A percentile compares a stretch with the other conserved stretches of the same genome.
Conservation (phyloP, 37 sponge, comb jelly and placozoan genomes). For the Theonella swinhoei region DNA sequence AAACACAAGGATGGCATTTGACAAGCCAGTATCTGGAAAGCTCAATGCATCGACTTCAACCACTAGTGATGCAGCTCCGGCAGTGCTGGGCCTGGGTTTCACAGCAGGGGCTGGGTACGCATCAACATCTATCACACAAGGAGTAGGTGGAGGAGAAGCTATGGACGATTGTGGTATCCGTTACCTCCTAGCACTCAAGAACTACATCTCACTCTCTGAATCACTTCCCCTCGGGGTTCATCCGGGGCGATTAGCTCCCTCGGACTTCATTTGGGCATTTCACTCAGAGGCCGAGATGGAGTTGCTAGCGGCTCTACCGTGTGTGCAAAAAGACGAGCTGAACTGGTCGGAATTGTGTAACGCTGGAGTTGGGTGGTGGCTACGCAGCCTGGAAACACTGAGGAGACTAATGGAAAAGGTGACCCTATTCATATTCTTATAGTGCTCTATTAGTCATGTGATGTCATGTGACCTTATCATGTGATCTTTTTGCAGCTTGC, state of each 20-base stretch:
- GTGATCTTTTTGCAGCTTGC: constrained; percentile 71
- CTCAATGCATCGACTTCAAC: neutral
- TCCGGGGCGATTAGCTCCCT: constrained; percentile 41
- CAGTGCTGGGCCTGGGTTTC: constrained; percentile 12
- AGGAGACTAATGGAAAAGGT: constrained; percentile 85
- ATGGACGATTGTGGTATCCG: constrained; percentile 98
- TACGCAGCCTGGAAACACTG: constrained; percentile 83
- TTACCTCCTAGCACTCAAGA: constrained; percentile 77
- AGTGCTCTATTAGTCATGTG: neutral
- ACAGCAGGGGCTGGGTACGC: constrained; percentile 69
- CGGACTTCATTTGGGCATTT: constrained; percentile 94
- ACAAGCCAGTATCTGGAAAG: neutral
- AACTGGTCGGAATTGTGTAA: constrained; percentile 83
- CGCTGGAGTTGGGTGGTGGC: constrained; percentile 96
- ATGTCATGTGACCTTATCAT: constrained; percentile 6
- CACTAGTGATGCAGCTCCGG: neutral
- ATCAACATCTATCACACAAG: constrained; percentile 11
- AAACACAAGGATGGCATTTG: constrained; percentile 52
- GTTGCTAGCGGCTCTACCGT: constrained; percentile 82
- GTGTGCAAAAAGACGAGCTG: constrained; percentile 67
- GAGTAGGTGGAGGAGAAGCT: constrained; percentile 69
- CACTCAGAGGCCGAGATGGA: constrained; percentile 92
- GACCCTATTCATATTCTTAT: neutral
- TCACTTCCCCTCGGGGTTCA: constrained; percentile 49
- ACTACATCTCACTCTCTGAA: constrained; percentile 49